A percentile compares a stretch with the other conserved stretches of the same genome.
Evolutionary conservation across 2,113 vertebrate species (phyloP).

Genomic region (Python bivittatus): DNA sequence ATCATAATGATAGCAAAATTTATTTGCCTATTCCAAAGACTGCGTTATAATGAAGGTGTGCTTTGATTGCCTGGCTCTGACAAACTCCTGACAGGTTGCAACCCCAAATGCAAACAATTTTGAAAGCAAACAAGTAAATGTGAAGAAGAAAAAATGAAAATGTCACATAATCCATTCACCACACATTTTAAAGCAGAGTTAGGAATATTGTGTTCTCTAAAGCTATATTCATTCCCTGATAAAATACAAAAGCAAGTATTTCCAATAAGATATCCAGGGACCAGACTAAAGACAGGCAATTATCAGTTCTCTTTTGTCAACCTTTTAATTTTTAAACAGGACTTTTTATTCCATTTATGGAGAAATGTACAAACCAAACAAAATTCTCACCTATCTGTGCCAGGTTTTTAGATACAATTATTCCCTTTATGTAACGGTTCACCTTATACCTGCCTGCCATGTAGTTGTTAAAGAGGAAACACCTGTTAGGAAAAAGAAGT

Average conservation of each 20-base stretch:
- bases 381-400: neutral
- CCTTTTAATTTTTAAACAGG: neutral
- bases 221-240: constrained; percentile 35
- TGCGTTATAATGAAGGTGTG: constrained; percentile 39
- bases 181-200: neutral
- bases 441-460: neutral
- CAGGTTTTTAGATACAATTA: neutral
- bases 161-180: constrained; percentile 46
- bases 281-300: constrained; percentile 6
- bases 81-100: constrained; percentile 72
- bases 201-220: neutral
- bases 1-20: neutral
- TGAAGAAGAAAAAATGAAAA: constrained; percentile 38
- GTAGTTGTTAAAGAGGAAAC: neutral
- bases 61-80: constrained; percentile 47
- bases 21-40: constrained; percentile 38
- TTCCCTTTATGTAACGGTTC: neutral
- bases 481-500: neutral
- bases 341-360: neutral
- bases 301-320: neutral
- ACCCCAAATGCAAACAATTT: constrained; percentile 78
- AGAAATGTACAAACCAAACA: neutral
- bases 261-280: constrained; percentile 59
- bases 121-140: constrained; percentile 65
- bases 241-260: constrained; percentile 62